Base-by-base conservation (phyloP, 2,797 vertebrate genomes). In the Mionectes olivaceus region DNA sequence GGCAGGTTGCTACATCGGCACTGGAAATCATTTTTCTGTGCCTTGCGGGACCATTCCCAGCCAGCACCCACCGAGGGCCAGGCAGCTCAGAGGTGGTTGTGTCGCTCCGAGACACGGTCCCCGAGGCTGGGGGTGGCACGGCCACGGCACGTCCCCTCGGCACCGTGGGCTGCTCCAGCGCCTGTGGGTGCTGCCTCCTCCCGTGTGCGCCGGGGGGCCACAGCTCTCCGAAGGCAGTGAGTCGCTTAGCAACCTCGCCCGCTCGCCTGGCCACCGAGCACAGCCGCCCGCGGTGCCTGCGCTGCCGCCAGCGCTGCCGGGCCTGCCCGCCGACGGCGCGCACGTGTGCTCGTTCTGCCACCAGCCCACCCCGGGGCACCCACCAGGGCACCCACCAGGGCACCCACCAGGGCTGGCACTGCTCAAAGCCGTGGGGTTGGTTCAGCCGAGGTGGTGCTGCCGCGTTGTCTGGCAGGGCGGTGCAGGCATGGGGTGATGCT, bases 241-340 rank as follows among this genome's bases (percentile, higher is more conserved):
- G 91, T 95, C 91, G 84, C 95, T 94, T 75, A 87, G 95, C 95
- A 95, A 96, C 95, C 69, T 73, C 81, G 73, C 84, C 73, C 8
- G 93, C 94, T 85, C 70, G 28, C 84, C 74, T 1, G 49, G 53
- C 67, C 79, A 27, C 79, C 10, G 11, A 5, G 30, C 60, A 2
- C 44, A 7, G 67, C 74, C 73, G 71, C 73, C 83, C 4, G 89
- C 28, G 39, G 63, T 78, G 76, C 86, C 27, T 7, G 46, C 81
- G 21, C 23, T 2, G 53, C 80, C 35, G 28, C 61, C 39, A 25
- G 33, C 9, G 60, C 63, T 30, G 60, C 61, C 23, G 47, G 52
- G 28, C 11, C 44, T 22, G 55, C 76, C 75, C 56, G 19, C 79
- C 60, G 55, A 10, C 33, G 70, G 83, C 27, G 1, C 16, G 8